Evolutionary conservation across 23 tunicate species (phyloP).

Genomic region (Trididemnum nubilum): DNA sequence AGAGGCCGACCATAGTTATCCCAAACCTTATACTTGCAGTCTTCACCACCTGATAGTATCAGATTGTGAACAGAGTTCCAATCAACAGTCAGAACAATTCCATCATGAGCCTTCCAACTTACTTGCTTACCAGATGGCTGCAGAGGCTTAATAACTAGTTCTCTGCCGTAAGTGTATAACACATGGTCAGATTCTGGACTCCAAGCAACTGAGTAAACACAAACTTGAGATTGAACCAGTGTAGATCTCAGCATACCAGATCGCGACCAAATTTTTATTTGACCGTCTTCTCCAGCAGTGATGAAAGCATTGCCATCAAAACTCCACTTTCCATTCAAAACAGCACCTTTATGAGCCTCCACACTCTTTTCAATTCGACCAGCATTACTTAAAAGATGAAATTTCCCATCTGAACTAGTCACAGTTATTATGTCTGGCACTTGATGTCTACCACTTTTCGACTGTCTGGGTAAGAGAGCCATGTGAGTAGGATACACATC

Average conservation of each 20-base stretch:
- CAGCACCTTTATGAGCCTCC: slow-evolving; percentile 89
- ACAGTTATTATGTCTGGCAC: slow-evolving; percentile 56
- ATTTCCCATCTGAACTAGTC: slow-evolving; percentile 88
- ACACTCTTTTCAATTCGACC: slow-evolving; percentile 88
- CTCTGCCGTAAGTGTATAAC: slow-evolving; percentile 72
- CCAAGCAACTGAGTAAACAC: slow-evolving; percentile 88
- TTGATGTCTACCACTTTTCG: slow-evolving; percentile 59
- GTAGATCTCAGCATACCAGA: slow-evolving; percentile 94
- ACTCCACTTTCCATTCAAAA: slow-evolving; percentile 87
- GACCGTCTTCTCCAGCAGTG: slow-evolving; percentile 97
- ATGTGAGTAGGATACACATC: slow-evolving; percentile 83
- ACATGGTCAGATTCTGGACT: slow-evolving; percentile 88
- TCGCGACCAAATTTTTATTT: slow-evolving; percentile 91
- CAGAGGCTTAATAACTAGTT: slow-evolving; percentile 82
- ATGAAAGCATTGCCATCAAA: slow-evolving; percentile 84
- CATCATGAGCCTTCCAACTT: slow-evolving; percentile 98
- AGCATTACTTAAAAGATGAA: slow-evolving; percentile 52
- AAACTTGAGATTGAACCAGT: slow-evolving; percentile 40
- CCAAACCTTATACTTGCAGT: slow-evolving; percentile 97
- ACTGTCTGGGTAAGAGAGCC: slow-evolving; percentile 51
- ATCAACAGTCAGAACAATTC: slow-evolving; percentile 52
- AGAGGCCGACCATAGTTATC: slow-evolving; percentile 88
- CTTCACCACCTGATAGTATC: slow-evolving; percentile 96
- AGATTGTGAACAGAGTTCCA: slow-evolving; percentile 74
- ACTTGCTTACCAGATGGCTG: slow-evolving; percentile 76